phyloP scores from a whole-genome alignment of 92 coral and sea anemone species.

The Parazoanthus atlanticus region DNA sequence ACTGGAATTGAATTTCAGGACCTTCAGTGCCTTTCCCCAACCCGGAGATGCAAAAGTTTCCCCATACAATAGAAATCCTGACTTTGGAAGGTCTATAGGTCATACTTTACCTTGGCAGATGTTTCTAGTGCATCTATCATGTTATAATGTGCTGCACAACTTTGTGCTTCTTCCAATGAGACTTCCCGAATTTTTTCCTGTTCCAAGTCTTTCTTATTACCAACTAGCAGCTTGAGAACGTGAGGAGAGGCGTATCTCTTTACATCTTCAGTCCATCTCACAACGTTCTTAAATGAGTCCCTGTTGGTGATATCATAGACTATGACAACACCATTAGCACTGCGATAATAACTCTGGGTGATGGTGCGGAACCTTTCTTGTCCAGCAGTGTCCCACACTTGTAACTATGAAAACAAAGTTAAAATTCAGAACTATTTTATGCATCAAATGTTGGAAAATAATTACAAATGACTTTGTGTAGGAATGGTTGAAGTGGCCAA shows the following conservation, averaged over 20 bases:
- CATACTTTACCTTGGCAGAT: constrained; percentile 84
- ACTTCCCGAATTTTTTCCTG: constrained; percentile 72
- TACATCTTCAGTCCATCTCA: constrained; percentile 89
- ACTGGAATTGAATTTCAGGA: too few species aligned
- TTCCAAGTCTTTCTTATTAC: constrained; percentile 87
- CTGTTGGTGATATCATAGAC: constrained; percentile 89
- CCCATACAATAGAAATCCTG: too few species aligned
- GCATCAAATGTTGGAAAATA: background rate
- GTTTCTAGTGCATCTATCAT: constrained; percentile 84
- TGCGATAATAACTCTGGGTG: constrained; percentile 96
- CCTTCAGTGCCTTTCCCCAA: too few species aligned
- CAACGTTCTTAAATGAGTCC: constrained; percentile 84
- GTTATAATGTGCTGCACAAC: constrained; percentile 71
- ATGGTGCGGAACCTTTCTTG: constrained; percentile 96
- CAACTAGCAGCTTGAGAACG: constrained; percentile 84
- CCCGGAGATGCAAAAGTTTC: too few species aligned
- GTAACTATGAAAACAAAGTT: constrained; percentile 58
- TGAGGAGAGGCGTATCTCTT: constrained; percentile 85
- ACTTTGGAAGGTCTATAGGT: too few species aligned
- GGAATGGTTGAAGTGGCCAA: too few species aligned
- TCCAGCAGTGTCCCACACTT: constrained; percentile 99
- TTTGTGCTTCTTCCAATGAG: constrained; percentile 73
- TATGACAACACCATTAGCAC: constrained; percentile 84
- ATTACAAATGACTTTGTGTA: too few species aligned
- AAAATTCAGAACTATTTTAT: background rate